Evolutionary conservation across 1,140 invertebrate genomes (phyloP).

Genomic region (Drosophila insularis): DNA sequence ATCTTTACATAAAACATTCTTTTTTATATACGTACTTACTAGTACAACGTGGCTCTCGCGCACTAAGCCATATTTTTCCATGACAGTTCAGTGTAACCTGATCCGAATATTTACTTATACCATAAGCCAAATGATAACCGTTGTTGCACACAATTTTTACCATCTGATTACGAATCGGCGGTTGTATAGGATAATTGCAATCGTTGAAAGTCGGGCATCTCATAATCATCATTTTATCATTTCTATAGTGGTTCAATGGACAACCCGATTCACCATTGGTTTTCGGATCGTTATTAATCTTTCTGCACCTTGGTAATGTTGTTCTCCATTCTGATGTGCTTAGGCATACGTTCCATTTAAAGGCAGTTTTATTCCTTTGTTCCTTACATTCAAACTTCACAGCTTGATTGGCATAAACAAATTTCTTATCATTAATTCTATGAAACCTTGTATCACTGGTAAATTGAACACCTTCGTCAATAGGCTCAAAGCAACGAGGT

Average conservation of each 20-base stretch:
- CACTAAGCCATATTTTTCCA: not conserved
- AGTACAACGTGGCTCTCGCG: not conserved
- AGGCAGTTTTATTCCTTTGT: fast-evolving
- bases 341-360: slow-evolving; percentile 26
- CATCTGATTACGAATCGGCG: not conserved
- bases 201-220: not conserved
- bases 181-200: not conserved
- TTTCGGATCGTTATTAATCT: not conserved
- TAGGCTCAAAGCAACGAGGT: slow-evolving; percentile 18
- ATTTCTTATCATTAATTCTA: not conserved
- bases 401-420: slow-evolving; percentile 26
- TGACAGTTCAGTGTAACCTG: not conserved
- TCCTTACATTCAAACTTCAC: slow-evolving; percentile 16
- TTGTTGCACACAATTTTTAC: slow-evolving; percentile 13
- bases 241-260: slow-evolving; percentile 25
- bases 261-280: slow-evolving; percentile 36
- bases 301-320: not conserved
- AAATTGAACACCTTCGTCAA: not conserved
- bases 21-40: slow-evolving; percentile 18
- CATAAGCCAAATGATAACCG: not conserved
- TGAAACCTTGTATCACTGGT: not conserved
- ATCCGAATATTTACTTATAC: not conserved
- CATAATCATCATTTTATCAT: not conserved
- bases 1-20: not conserved
- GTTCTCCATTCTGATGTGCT: slow-evolving; percentile 7